Percentiles rank a stretch among this genome's conserved stretches.
These are phyloP conservation scores for Limnephilus auricula DNA, from an alignment of 2,888 invertebrate species.

Conservation along the genomic window DNA sequence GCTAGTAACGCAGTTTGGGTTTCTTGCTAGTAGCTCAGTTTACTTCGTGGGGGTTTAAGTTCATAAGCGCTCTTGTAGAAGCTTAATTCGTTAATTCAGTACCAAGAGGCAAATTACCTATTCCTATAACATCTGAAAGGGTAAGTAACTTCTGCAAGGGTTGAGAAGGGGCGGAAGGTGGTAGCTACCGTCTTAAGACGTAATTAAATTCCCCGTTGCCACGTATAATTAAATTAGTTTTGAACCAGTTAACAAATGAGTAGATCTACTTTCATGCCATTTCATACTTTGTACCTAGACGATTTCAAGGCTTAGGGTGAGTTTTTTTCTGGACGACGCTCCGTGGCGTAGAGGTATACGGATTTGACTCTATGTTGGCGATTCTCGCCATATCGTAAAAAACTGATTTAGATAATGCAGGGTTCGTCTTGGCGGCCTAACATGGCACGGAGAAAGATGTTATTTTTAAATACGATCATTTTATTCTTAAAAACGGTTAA, in stretches of 20 bases:
- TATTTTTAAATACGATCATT: too few species aligned
- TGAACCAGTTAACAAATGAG: constrained; percentile 59
- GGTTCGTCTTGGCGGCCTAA: too few species aligned
- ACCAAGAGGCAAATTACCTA: not conserved
- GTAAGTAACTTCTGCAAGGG: constrained; percentile 59
- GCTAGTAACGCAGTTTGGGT: not conserved
- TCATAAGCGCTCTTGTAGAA: constrained; percentile 18
- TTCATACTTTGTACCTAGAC: not conserved
- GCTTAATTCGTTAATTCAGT: constrained; percentile 63
- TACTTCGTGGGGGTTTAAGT: not conserved
- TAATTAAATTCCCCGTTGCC: constrained; percentile 65
- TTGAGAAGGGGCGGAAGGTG: constrained; percentile 21
- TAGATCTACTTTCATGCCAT: not conserved
- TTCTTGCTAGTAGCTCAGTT: too few species aligned
- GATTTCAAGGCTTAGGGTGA: not conserved
- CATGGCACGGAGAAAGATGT: too few species aligned
- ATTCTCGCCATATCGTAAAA: too few species aligned
- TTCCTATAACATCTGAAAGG: constrained; percentile 18
- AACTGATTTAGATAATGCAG: too few species aligned
- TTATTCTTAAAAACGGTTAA: too few species aligned
- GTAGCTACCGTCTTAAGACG: constrained; percentile 49
- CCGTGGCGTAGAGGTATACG: not conserved
- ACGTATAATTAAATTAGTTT: constrained; percentile 65
- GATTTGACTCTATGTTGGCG: too few species aligned
- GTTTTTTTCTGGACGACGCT: not conserved